Conservation (phyloP, 1,140 invertebrate species). For the Trachymyrmex cornetzi region DNA sequence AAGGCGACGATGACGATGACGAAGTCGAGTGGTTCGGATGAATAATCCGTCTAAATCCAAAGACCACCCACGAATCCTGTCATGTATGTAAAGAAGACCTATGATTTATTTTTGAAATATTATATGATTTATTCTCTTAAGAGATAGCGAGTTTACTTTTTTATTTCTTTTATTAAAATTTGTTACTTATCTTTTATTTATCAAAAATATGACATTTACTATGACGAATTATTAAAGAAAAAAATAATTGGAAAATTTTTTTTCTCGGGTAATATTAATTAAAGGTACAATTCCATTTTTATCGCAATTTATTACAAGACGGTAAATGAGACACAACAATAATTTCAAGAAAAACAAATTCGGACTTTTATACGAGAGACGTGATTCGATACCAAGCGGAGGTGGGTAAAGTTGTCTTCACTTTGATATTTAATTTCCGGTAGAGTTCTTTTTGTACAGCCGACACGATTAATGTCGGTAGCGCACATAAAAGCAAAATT, state of each 20-base stretch:
- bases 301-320: neutral
- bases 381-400: neutral
- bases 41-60: constrained; percentile 66
- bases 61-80: constrained; percentile 53
- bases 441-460: constrained; percentile 46
- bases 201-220: neutral
- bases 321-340: neutral
- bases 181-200: too few relatives aligned
- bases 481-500: constrained; percentile 54
- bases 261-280: neutral
- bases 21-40: constrained; percentile 55
- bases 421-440: constrained; percentile 50
- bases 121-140: constrained; percentile 27
- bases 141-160: neutral
- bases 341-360: neutral
- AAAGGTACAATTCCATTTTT: neutral
- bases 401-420: constrained; percentile 8
- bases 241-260: neutral
- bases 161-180: neutral
- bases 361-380: neutral
- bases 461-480: constrained; percentile 61
- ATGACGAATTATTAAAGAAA: neutral
- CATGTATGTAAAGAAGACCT: constrained; percentile 3
- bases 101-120: constrained; percentile 53
- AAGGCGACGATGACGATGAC: constrained; percentile 64